A percentile compares a stretch with the other conserved stretches of the same genome.
Conservation (phyloP, 2,797 vertebrate genomes). For the Protonibea diacanthus region DNA sequence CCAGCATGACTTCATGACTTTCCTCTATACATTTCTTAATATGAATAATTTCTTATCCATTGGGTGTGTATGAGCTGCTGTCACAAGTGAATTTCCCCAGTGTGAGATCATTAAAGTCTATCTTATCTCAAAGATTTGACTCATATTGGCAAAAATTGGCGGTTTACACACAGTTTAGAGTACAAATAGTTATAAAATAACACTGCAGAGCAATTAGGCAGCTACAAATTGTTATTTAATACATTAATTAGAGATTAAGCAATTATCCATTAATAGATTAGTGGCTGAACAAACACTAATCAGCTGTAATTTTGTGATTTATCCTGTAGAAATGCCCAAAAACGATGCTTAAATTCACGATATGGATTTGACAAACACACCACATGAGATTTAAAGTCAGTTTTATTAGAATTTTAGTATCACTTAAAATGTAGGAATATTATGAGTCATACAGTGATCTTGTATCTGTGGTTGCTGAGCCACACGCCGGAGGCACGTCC, state of each 20-base stretch:
- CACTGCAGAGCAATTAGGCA: background rate
- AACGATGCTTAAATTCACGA: background rate
- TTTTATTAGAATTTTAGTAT: background rate
- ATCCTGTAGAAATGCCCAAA: background rate
- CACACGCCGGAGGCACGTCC: background rate
- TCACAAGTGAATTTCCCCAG: no score
- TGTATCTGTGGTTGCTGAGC: background rate
- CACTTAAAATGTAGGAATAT: background rate
- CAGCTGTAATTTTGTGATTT: background rate
- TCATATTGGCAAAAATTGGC: constrained; percentile 23
- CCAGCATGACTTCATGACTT: no score
- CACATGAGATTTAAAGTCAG: background rate
- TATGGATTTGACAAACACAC: background rate
- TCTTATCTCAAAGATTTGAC: background rate
- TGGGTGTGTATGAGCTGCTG: no score
- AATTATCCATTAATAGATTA: background rate
- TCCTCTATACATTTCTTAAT: no score
- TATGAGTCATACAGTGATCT: background rate
- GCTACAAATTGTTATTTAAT: background rate
- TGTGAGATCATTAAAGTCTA: no score
- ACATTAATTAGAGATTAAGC: background rate
- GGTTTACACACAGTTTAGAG: constrained; percentile 17
- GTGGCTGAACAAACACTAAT: background rate
- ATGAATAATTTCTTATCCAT: no score
- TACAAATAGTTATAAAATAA: constrained; percentile 9